Evolutionary conservation across 2,113 vertebrate species (phyloP), one percentile per base, ranked within the genome.

Genomic region (Saimiri boliviensis): DNA sequence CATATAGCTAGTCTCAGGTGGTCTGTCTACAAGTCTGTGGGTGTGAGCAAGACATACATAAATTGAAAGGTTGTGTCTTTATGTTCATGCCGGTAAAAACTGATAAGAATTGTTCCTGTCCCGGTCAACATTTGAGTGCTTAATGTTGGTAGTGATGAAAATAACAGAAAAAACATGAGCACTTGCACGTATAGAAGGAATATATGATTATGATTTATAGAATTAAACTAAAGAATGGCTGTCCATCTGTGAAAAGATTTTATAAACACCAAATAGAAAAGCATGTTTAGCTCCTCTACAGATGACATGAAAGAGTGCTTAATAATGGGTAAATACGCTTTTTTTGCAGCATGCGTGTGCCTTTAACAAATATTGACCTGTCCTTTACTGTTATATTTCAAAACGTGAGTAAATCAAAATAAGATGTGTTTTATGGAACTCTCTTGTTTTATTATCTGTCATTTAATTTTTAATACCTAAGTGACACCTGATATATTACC

Each of bases 401-500:
- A 97, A 98, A 86, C 49, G 89, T 90, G 90, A 98, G 97, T 97
- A 98, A 98, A 98, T 98, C 97, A 98, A 98, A 99, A 98, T 98
- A 98, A 98, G 97, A 92, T 98, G 96, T 98, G 97, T 98, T 98
- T 97, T 97, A 98, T 98, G 73, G 85, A 94, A 95, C 79, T 98
- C 97, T 99, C 98, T 98, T 98, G 92, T 98, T 99, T 98, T 98
- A 98, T 98, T 98, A 98, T 98, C 98, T 98, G 98, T 98, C 98
- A 99, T 99, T 99, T 99, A 99, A 98, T 98, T 98, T 99, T 99
- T 99, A 99, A 99, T 99, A 98, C 97, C 58, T 97, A 98, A 98
- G 98, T 99, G 99, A 99, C 99, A 99, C 95, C 98, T 99, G 99
- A 99, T 99, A 93, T 98, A 99, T 99, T 98, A 98, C 98, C 98